Base-by-base conservation (phyloP, 2,113 vertebrate species). In the Fukomys damarensis region DNA sequence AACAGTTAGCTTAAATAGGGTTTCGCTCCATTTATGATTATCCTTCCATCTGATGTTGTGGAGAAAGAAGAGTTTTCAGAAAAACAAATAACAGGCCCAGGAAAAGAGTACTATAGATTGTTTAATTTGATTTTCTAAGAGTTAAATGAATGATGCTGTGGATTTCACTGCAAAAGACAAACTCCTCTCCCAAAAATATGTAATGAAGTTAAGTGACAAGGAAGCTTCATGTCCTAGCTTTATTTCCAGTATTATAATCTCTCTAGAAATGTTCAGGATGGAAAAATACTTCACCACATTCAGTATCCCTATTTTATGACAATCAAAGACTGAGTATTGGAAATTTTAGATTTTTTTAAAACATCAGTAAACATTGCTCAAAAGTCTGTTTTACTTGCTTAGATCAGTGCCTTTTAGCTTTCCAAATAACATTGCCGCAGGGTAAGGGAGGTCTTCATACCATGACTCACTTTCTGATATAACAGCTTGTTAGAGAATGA, bases 401-500 rank as follows among this genome's bases (percentile, higher is more conserved):
- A 41, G 0, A 26, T 61, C 41, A 77, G 66, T 59, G 41, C 12
- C 12, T 87, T 89, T 87, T 54, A 89, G 88, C 61, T 74, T 96
- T 85, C 26, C 52, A 86, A 94, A 85, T 79, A 77, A 59, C 24
- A 2, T 82, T n/a, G 43, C 77, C 16, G 0, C 32, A 52, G 70
- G 59, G 49, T 86, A 63, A 94, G 77, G 46, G 70, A 91, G 68
- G 14, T 56, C 26, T 94, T 74, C n/a, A 61, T 80, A 26, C 74
- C 9, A 38, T 89, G 74, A 92, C 63, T 86, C 89, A 70, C 58
- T 89, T 70, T 93, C 91, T 89, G 61, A 43, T 87, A 30, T 82
- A 92, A 94, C 83, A 97, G 79, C 93, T 96, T 97, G 89, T 96
- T 96, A 70, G 61, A 96, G 74, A 61, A 93, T 72, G 9, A 94